A percentile compares a stretch with the other conserved stretches of the same genome.
These are phyloP conservation scores for Cremastinae sp. DNA, from an alignment of 2,888 invertebrate species.

Conservation along the genomic window DNA sequence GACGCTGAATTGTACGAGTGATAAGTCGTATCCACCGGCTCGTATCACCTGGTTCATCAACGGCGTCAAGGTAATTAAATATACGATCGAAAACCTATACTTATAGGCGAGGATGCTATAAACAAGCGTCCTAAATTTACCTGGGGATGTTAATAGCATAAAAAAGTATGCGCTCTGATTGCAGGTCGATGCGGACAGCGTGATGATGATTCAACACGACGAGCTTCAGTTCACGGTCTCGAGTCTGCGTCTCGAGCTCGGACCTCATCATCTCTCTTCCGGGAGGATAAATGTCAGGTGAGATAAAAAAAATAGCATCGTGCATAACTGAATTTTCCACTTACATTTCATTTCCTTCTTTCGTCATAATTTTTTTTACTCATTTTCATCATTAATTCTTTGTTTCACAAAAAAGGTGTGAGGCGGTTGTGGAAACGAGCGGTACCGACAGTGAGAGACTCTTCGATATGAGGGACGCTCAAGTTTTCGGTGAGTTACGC, in stretches of 20 bases:
- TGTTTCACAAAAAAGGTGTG: conserved; percentile 67
- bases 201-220: conserved; percentile 73
- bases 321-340: too few relatives aligned
- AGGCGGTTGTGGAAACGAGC: conserved; percentile 70
- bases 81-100: too few relatives aligned
- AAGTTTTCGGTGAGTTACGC: conserved; percentile 74
- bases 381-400: too few relatives aligned
- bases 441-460: conserved; percentile 64
- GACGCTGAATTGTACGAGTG: conserved; percentile 82
- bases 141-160: background rate
- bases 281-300: conserved; percentile 77
- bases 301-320: too few relatives aligned
- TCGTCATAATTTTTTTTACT: background rate
- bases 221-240: conserved; percentile 79
- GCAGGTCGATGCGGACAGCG: conserved; percentile 77
- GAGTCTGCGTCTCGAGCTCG: conserved; percentile 78
- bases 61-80: conserved; percentile 77
- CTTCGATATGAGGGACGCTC: conserved; percentile 69
- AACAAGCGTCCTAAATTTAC: background rate
- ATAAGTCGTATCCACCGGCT: conserved; percentile 81
- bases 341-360: background rate
- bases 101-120: background rate
- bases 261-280: conserved; percentile 76
- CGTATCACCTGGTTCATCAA: conserved; percentile 82
- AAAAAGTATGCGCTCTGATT: conserved; percentile 40